Base-by-base conservation (phyloP, 2,888 invertebrate species). In the Dasypolia templi region DNA sequence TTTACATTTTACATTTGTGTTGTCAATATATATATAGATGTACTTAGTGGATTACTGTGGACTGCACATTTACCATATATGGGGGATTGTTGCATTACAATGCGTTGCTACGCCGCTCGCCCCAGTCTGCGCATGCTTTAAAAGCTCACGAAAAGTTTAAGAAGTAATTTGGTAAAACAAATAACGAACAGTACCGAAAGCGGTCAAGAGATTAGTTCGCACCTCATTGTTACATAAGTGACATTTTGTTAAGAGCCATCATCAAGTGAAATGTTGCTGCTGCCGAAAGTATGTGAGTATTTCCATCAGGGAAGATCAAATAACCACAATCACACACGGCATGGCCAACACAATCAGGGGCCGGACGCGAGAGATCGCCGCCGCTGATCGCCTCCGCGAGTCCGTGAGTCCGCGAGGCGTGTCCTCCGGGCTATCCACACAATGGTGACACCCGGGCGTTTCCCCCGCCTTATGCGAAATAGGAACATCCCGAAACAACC, bases 161-260 rank as follows among this genome's bases (percentile, higher is more conserved):
- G n/a, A 63, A 49, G 26, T 32, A 32, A 77, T 76, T 76, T 68
- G 11, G 75, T 76, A 69, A 76, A 69, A 55, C 39, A 77, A 76
- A 77, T 46, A 71, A 39, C 35, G 17, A 53, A 58, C 3, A 46
- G 14, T 32, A 22, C 2, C n/a, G 11, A 66, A 62, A n/a, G 44
- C 39, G 73, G 73, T 79, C 62, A 63, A 51, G 22, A 32, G 74
- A 74, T 39, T 73, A 32, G 2, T 35, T 73, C 79, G 2, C 73
- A 66, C 56, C 26, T 62, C 3, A 1, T 26, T 44, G 73, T 46
- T 17, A 76, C 32, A 26, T n/a, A n/a, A 0, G 42, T 42, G 49
- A 35, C 19, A 35, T 63, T 49, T 17, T n/a, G 19, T 14, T 17
- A 19, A 53, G 32, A 51, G 61, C 59, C 44, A 51, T 17, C 29